Conservation (phyloP, 2,797 vertebrate genomes). For the Pipistrellus nathusii region DNA sequence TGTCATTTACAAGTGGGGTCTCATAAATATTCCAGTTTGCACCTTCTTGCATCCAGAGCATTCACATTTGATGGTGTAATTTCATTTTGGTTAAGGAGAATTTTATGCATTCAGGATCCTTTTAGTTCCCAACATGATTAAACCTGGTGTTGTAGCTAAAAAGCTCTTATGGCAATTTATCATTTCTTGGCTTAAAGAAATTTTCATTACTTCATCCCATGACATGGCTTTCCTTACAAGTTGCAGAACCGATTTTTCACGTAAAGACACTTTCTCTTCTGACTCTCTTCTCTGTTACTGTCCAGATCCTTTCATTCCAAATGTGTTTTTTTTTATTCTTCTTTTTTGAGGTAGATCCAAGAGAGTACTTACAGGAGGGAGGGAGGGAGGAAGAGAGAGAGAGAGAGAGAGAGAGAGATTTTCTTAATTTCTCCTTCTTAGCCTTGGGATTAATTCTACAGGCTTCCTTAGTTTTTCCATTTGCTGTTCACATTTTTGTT, state of each 20-base stretch:
- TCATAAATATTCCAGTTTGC: conserved; percentile 52
- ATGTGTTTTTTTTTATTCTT: background rate
- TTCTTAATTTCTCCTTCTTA: conserved; percentile 32
- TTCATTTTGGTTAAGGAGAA: conserved; percentile 62
- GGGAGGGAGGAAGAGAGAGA: no score
- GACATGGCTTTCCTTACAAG: background rate
- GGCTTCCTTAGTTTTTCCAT: background rate
- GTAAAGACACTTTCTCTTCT: background rate
- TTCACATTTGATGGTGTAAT: conserved; percentile 34
- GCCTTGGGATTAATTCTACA: background rate
- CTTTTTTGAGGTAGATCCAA: background rate
- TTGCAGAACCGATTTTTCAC: conserved; percentile 49
- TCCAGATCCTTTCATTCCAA: background rate
- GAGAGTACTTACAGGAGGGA: background rate
- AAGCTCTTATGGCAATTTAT: conserved; percentile 47
- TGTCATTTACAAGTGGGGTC: conserved; percentile 41
- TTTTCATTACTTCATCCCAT: conserved; percentile 15
- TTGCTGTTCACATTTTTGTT: background rate
- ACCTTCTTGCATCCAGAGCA: background rate
- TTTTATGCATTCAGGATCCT: conserved; percentile 35
- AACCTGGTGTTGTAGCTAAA: conserved; percentile 52
- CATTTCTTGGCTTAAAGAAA: conserved; percentile 65
- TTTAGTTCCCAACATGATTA: conserved; percentile 54
- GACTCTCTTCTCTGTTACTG: background rate
- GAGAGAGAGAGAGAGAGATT: background rate